Evolutionary conservation across 2,797 vertebrate species (phyloP).

Genomic region (Adelosebastes latens): DNA sequence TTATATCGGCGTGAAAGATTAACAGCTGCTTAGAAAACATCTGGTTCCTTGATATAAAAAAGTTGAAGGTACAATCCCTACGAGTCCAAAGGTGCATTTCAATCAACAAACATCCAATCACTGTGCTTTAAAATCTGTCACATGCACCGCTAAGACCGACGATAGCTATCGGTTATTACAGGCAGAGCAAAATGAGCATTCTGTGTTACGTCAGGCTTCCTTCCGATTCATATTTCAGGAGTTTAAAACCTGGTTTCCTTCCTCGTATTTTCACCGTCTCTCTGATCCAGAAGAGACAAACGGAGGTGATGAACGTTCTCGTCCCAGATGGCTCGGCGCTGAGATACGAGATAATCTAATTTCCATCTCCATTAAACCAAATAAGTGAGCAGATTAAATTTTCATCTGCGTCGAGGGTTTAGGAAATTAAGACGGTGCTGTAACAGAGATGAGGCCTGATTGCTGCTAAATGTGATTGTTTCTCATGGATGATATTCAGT

Average conservation of each 20-base stretch:
- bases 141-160: too few relatives aligned
- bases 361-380: conserved; percentile 71
- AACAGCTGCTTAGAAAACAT: not conserved
- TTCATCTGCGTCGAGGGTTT: conserved; percentile 70
- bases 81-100: not conserved
- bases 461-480: conserved; percentile 57
- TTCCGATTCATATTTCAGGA: not conserved
- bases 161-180: too few relatives aligned
- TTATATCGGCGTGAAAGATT: not conserved
- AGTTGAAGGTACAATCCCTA: not conserved
- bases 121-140: not conserved
- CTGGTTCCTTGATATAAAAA: not conserved
- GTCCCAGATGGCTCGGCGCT: conserved; percentile 59
- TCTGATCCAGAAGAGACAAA: not conserved
- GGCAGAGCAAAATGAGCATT: not conserved
- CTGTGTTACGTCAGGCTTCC: not conserved
- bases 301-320: conserved; percentile 52
- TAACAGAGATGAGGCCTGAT: conserved; percentile 67
- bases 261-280: not conserved
- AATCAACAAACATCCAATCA: not conserved
- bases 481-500: conserved; percentile 24
- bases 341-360: conserved; percentile 72
- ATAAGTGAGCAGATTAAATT: conserved; percentile 79
- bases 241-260: not conserved
- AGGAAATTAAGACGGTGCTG: conserved; percentile 62